These are phyloP conservation scores for Diarsia rubi DNA, from an alignment of 2,888 invertebrate genomes.

Conservation along the genomic window DNA sequence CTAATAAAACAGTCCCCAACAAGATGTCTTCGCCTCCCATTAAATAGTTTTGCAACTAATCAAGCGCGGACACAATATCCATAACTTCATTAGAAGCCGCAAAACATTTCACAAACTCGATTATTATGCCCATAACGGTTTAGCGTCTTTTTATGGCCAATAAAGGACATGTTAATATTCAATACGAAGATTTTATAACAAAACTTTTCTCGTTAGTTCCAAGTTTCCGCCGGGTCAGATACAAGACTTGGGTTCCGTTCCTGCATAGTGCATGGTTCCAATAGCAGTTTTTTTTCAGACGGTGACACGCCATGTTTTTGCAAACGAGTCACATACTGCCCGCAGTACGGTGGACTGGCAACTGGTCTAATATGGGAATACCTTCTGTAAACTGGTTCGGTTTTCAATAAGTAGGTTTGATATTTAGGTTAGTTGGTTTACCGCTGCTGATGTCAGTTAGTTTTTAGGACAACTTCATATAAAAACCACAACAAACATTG, in stretches of 20 bases:
- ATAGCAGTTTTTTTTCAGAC: slow-evolving; percentile 56
- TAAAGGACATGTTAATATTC: slow-evolving; percentile 87
- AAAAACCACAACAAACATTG: not conserved
- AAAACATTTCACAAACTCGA: slow-evolving; percentile 74
- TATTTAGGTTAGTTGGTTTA: slow-evolving; percentile 2
- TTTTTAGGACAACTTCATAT: not conserved
- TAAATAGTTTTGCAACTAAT: slow-evolving; percentile 71
- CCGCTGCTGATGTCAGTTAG: too few relatives aligned
- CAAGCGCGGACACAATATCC: slow-evolving; percentile 66
- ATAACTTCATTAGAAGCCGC: slow-evolving; percentile 71
- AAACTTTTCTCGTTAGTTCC: slow-evolving; percentile 85
- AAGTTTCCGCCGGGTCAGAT: slow-evolving; percentile 72
- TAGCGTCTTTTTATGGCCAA: slow-evolving; percentile 79
- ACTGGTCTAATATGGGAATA: slow-evolving; percentile 45
- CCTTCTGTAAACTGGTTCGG: slow-evolving; percentile 32
- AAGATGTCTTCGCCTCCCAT: slow-evolving; percentile 50
- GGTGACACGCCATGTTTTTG: slow-evolving; percentile 56
- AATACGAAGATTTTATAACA: slow-evolving; percentile 86
- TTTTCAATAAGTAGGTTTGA: slow-evolving; percentile 35
- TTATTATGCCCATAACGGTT: slow-evolving; percentile 78
- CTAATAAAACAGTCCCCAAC: slow-evolving; percentile 49
- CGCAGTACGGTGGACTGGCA: slow-evolving; percentile 35
- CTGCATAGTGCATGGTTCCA: slow-evolving; percentile 58
- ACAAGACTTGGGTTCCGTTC: slow-evolving; percentile 65
- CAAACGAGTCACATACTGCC: slow-evolving; percentile 57